These are phyloP conservation scores for Pogoniulus pusillus DNA, from an alignment of 2,797 vertebrate species.

Conservation along the genomic window DNA sequence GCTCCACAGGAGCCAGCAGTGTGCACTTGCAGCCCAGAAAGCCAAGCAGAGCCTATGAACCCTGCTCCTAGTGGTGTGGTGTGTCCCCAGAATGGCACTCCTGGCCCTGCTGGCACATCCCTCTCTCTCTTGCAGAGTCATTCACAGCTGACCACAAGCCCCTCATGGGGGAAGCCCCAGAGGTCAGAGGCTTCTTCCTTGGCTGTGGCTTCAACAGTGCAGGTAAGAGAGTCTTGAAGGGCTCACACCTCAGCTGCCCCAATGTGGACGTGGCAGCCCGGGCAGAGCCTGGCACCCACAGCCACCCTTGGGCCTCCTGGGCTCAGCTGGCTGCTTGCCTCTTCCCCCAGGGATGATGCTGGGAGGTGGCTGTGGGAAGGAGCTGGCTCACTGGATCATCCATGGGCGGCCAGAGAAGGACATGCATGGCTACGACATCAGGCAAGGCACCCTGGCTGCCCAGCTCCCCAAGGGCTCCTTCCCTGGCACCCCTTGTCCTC, in stretches of 20 bases:
- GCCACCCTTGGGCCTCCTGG: background rate
- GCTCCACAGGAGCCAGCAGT: too few relatives aligned
- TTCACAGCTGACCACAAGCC: slow-evolving; percentile 98
- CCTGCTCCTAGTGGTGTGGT: accelerated
- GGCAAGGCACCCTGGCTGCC: slow-evolving; percentile 59
- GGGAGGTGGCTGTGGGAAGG: slow-evolving; percentile 94
- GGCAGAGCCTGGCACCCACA: background rate
- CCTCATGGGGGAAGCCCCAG: slow-evolving; percentile 93
- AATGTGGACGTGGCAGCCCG: accelerated
- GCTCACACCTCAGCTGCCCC: background rate
- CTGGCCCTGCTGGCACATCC: background rate
- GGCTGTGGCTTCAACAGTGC: slow-evolving; percentile 99
- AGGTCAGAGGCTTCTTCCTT: slow-evolving; percentile 93
- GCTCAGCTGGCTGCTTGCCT: accelerated
- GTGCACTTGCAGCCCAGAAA: too few relatives aligned
- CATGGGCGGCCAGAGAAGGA: slow-evolving; percentile 93
- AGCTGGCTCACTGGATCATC: slow-evolving; percentile 94
- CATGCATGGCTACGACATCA: slow-evolving; percentile 97
- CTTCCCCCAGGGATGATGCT: slow-evolving; percentile 92
- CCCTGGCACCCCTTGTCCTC: accelerated
- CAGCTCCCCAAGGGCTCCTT: background rate
- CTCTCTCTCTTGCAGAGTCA: slow-evolving; percentile 81
- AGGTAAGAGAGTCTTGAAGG: slow-evolving; percentile 72
- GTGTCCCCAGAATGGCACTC: accelerated
- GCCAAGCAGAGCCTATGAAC: too few relatives aligned